Conservation (phyloP, 2,113 vertebrate genomes). For the Podilymbus podiceps region DNA sequence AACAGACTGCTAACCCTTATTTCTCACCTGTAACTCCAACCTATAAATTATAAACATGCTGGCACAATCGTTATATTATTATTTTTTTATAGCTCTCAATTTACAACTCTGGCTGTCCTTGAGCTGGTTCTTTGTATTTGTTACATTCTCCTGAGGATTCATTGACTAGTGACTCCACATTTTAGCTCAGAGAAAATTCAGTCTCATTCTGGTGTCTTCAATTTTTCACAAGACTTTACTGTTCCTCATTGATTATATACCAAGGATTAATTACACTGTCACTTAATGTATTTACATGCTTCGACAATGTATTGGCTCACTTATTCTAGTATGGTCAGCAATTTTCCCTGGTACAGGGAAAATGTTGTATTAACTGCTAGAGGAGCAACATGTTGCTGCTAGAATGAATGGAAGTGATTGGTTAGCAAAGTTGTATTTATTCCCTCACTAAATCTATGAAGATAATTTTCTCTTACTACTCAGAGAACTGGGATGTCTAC, state of each 20-base stretch:
- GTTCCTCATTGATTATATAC: constrained; percentile 69
- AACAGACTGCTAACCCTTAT: constrained; percentile 64
- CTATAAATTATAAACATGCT: constrained; percentile 72
- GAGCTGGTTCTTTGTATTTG: constrained; percentile 54
- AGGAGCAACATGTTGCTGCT: not conserved
- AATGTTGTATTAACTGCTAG: constrained; percentile 19
- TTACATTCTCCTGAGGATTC: constrained; percentile 60
- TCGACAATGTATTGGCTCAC: constrained; percentile 38
- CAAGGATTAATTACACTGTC: constrained; percentile 76
- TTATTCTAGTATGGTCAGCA: constrained; percentile 21
- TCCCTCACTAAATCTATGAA: not conserved
- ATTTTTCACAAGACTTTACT: constrained; percentile 59
- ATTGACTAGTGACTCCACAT: constrained; percentile 53
- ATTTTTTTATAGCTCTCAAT: constrained; percentile 70
- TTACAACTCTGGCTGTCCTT: constrained; percentile 73
- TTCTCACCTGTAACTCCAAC: constrained; percentile 62
- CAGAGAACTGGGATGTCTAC: not conserved
- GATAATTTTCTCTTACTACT: not conserved
- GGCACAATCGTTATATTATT: constrained; percentile 70
- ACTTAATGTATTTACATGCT: constrained; percentile 61
- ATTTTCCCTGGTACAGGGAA: not conserved
- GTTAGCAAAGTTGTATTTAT: constrained; percentile 8
- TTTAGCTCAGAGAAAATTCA: constrained; percentile 61
- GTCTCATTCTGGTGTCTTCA: constrained; percentile 37
- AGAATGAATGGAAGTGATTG: not conserved